Evolutionary conservation across 2,113 vertebrate genomes (phyloP), one percentile per base, ranked within the genome.

Genomic region (Otolemur garnettii): DNA sequence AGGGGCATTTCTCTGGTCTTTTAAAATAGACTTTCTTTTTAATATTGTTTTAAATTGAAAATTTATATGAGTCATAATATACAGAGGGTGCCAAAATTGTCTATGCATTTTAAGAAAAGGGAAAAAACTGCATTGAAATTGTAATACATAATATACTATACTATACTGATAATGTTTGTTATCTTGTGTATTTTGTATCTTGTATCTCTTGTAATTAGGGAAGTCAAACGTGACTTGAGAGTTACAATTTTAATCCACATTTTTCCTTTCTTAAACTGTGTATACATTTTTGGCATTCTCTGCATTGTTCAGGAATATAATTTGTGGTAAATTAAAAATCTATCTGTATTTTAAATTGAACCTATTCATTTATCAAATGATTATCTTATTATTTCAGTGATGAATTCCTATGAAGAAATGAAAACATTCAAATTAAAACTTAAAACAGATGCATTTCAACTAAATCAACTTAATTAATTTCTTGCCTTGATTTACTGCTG

Each of bases 371-470:
- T 74, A 45, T 91, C 82, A 87, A 85, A 83, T 30, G 14, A 5
- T 21, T 28, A 15, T 53, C 22, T 86, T 14, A 80, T 24, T 62
- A 93, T 96, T 66, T 77, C 13, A 80, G 4, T 59, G 11, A 60
- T 88, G 45, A 10, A 72, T 72, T 71, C 72, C 66, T 12, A 62
- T 50, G 57, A 7, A 62, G 17, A 85, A 88, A 60, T 81, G 15
- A 19, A 91, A 75, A 55, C 4, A 75, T 55, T 87, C n/a, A 81
- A 86, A 69, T 93, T 38, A 78, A 68, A 93, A 79, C 11, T 91
- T 38, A 77, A 68, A 93, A 79, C 12, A 1, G 38, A 72, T 50
- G 3, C 12, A n/a, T 55, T 60, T 14, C 24, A 74, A 28, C 19
- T 17, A 30, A 8, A 62, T 62, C 0, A 87, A 88, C 19, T 83